Evolutionary conservation across 64 coral and sea anemone genomes (phyloP).

Genomic region (Orbicella faveolata): DNA sequence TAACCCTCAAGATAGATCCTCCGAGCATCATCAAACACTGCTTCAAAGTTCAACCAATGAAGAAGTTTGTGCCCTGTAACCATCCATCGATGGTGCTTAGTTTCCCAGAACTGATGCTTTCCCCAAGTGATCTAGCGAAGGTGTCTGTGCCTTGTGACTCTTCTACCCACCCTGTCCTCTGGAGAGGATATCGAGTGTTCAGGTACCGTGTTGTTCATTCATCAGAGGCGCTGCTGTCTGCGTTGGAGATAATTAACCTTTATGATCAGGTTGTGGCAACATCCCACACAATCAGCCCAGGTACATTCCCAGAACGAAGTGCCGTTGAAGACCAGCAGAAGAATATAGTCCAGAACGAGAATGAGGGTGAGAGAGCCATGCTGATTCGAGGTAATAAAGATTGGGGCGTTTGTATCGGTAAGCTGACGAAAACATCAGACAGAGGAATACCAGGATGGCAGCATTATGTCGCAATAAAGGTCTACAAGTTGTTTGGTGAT

Average conservation of each 20-base stretch:
- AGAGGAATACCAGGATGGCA: too few species aligned
- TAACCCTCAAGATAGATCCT: background rate
- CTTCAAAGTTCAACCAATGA: background rate
- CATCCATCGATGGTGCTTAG: conserved; percentile 30
- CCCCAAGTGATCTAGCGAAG: background rate
- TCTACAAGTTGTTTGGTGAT: too few species aligned
- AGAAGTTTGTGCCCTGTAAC: background rate
- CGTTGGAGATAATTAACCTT: conserved; percentile 40
- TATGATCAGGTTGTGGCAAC: conserved; percentile 27
- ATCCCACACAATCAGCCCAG: conserved; percentile 16
- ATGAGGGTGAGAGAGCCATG: conserved; percentile 50
- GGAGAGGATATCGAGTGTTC: conserved; percentile 14
- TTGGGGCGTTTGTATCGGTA: conserved; percentile 37
- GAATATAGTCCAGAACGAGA: background rate
- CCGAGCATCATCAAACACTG: background rate
- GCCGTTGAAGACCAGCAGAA: background rate
- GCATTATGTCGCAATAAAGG: too few species aligned
- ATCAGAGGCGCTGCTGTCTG: conserved; percentile 19
- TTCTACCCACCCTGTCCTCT: background rate
- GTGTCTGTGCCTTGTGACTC: conserved; percentile 11
- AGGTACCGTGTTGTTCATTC: conserved; percentile 37
- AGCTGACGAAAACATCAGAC: too few species aligned
- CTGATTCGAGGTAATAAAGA: conserved; percentile 50
- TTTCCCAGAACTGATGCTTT: conserved; percentile 4
- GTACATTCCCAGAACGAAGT: conserved; percentile 11